These are phyloP conservation scores for Pilophorus perplexus DNA, from an alignment of 2,888 invertebrate species.

Conservation along the genomic window DNA sequence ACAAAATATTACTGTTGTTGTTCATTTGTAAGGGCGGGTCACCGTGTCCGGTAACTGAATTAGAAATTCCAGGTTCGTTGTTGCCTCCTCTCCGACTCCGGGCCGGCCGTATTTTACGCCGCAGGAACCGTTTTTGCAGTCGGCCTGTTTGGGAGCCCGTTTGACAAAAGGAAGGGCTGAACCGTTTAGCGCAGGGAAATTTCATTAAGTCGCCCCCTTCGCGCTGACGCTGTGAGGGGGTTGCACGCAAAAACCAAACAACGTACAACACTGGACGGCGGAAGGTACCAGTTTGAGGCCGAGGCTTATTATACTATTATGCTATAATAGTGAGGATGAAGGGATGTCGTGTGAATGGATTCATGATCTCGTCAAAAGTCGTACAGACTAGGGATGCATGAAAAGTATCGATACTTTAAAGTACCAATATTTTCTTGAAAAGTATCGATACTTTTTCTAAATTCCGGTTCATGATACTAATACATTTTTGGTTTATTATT, in stretches of 20 bases:
- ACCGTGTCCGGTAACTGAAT: conserved; percentile 18
- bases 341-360: too few relatives aligned
- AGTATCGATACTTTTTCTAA: too few relatives aligned
- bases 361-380: too few relatives aligned
- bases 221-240: background rate
- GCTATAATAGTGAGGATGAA: too few relatives aligned
- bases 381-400: too few relatives aligned
- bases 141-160: conserved; percentile 3
- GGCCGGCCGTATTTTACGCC: conserved; percentile 23
- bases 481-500: too few relatives aligned
- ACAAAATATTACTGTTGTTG: conserved; percentile 25
- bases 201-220: conserved; percentile 27
- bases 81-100: conserved; percentile 3
- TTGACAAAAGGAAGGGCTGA: background rate
- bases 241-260: conserved; percentile 14
- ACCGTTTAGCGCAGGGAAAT: conserved; percentile 29
- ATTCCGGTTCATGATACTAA: too few relatives aligned
- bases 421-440: too few relatives aligned
- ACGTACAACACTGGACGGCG: too few relatives aligned
- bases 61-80: conserved; percentile 22
- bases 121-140: conserved; percentile 22
- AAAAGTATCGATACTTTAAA: too few relatives aligned
- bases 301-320: too few relatives aligned
- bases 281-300: too few relatives aligned
- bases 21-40: conserved; percentile 15